Percentiles rank a stretch among this genome's conserved stretches.
Evolutionary conservation across 2,113 vertebrate genomes (phyloP).

Genomic region (Charina bottae): DNA sequence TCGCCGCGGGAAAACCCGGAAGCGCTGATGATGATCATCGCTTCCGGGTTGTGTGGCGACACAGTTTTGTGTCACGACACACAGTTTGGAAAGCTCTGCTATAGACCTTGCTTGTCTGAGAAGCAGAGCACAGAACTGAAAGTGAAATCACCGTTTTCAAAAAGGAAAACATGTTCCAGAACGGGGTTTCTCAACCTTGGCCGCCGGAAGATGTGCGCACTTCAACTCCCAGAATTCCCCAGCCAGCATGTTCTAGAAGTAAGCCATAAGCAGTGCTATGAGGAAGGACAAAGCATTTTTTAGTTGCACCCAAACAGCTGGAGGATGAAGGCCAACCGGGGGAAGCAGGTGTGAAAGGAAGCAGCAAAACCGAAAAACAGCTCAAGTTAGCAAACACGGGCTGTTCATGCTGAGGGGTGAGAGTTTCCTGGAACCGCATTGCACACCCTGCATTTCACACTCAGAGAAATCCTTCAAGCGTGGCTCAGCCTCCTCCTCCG

Average conservation of each 20-base stretch:
- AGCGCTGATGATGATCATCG: too few species aligned
- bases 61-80: too few species aligned
- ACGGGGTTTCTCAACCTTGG: neutral
- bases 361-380: neutral
- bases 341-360: neutral
- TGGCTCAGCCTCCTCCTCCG: neutral
- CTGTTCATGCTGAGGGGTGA: neutral
- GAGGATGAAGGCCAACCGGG: neutral
- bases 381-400: neutral
- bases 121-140: neutral
- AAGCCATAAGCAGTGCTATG: neutral
- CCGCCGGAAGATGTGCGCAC: too few species aligned
- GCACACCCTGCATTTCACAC: neutral
- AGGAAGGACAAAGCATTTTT: accelerated
- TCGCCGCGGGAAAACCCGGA: too few species aligned
- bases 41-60: too few species aligned
- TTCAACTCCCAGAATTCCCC: too few species aligned
- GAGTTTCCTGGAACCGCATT: neutral
- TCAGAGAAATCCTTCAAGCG: too few species aligned
- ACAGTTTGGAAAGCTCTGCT: too few species aligned
- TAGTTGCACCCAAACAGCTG: neutral
- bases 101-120: neutral
- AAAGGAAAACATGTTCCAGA: neutral
- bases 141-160: neutral
- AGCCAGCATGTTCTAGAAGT: neutral